Percentiles rank a stretch among this genome's conserved stretches.
Conservation (phyloP, 2,888 invertebrate species). For the Chalcosyrphus nemorum region DNA sequence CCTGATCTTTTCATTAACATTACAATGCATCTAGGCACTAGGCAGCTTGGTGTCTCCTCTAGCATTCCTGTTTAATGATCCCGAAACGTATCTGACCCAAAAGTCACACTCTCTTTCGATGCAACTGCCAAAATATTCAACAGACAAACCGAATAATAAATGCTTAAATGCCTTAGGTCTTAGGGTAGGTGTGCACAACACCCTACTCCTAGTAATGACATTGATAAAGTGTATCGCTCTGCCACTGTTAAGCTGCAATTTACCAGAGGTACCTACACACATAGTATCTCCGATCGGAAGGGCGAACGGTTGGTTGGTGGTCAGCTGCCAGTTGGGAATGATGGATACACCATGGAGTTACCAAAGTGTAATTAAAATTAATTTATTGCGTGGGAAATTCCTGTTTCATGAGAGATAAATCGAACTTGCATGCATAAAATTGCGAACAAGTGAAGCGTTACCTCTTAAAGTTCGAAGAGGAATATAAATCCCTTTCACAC, state of each 20-base stretch:
- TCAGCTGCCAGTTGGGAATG: conserved; percentile 61
- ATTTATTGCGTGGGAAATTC: conserved; percentile 70
- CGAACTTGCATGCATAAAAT: conserved; percentile 50
- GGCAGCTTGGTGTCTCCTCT: no score
- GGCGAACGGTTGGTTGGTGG: conserved; percentile 50
- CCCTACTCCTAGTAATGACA: conserved; percentile 32
- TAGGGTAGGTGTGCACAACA: neutral
- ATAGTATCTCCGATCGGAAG: conserved; percentile 42
- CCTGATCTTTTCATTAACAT: no score
- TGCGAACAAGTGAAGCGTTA: conserved; percentile 56
- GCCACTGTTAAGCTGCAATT: conserved; percentile 37
- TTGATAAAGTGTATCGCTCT: conserved; percentile 49
- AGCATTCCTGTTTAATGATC: neutral
- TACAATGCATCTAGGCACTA: no score
- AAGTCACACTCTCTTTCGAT: neutral
- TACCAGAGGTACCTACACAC: conserved; percentile 38
- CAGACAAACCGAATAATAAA: conserved; percentile 14
- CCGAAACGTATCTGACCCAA: neutral
- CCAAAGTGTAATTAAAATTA: conserved; percentile 70
- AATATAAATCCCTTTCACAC: neutral
- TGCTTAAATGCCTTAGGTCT: conserved; percentile 12
- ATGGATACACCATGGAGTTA: conserved; percentile 62
- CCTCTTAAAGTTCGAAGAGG: conserved; percentile 15
- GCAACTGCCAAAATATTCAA: neutral
- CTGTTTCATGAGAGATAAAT: conserved; percentile 55